Conservation (phyloP, 2,888 invertebrate species). For the Mellilla xanthometata region DNA sequence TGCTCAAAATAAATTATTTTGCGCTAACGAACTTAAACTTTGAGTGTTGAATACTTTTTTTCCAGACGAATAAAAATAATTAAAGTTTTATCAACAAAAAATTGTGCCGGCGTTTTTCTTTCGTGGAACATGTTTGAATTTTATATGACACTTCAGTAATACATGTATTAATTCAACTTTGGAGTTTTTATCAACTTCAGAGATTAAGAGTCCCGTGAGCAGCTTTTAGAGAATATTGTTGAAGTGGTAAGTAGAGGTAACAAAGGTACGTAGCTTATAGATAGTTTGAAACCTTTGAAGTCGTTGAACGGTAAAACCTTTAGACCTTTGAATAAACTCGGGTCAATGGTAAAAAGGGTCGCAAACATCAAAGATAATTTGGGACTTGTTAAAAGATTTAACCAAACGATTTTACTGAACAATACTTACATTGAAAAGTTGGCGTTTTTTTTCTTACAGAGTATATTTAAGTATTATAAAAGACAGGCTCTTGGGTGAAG, state of each 20-base stretch:
- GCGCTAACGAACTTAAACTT: background rate
- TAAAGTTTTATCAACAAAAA: no score
- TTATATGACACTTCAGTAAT: no score
- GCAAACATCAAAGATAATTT: conserved; percentile 68
- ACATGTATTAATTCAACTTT: no score
- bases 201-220: no score
- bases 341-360: conserved; percentile 72
- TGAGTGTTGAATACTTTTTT: background rate
- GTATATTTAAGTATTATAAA: no score
- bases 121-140: no score
- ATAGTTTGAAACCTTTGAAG: conserved; percentile 64
- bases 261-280: conserved; percentile 50
- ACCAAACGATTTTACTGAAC: conserved; percentile 28
- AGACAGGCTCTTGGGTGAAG: no score
- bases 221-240: conserved; percentile 12
- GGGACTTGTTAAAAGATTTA: conserved; percentile 60
- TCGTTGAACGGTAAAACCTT: conserved; percentile 46
- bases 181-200: no score
- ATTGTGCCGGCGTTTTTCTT: no score
- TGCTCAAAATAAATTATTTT: background rate
- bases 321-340: conserved; percentile 54
- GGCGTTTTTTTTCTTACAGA: conserved; percentile 24
- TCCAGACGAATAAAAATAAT: no score
- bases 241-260: conserved; percentile 37
- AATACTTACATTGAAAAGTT: conserved; percentile 23